phyloP scores from a whole-genome alignment of 2,113 vertebrate species.

The Ovibos moschatus region DNA sequence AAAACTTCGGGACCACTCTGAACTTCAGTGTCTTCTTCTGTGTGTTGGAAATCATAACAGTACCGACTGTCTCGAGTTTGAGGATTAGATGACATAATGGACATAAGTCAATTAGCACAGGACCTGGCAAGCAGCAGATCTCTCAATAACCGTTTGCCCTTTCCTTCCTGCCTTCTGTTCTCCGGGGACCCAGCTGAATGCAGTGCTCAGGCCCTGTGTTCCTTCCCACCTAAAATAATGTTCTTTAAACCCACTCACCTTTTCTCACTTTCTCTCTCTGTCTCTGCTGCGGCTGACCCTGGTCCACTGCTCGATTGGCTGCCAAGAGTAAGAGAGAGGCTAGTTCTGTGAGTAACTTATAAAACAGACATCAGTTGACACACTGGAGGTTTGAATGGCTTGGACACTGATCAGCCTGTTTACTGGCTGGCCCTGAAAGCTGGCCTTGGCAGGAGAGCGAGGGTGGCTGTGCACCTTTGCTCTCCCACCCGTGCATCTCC shows the following conservation, averaged over 20 bases:
- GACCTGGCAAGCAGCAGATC: background rate
- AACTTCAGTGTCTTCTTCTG: background rate
- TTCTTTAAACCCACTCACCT: background rate
- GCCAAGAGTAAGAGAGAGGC: conserved; percentile 10
- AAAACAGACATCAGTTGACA: background rate
- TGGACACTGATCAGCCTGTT: background rate
- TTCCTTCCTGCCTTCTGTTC: background rate
- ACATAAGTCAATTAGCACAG: background rate
- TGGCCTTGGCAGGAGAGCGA: background rate
- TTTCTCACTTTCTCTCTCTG: background rate
- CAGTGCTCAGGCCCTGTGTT: background rate
- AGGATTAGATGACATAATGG: background rate
- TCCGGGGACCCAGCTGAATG: background rate
- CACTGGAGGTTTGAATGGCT: background rate
- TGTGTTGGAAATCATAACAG: background rate
- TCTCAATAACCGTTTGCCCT: accelerated
- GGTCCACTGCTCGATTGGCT: background rate
- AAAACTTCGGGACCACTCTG: background rate
- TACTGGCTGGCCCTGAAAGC: background rate
- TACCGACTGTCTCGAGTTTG: background rate
- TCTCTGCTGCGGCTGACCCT: background rate
- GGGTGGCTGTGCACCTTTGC: background rate
- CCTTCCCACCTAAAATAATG: background rate
- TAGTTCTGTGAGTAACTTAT: background rate
- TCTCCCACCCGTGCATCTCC: background rate